phyloP scores from a whole-genome alignment of 1,140 invertebrate species.

The Brachionus calyciflorus region DNA sequence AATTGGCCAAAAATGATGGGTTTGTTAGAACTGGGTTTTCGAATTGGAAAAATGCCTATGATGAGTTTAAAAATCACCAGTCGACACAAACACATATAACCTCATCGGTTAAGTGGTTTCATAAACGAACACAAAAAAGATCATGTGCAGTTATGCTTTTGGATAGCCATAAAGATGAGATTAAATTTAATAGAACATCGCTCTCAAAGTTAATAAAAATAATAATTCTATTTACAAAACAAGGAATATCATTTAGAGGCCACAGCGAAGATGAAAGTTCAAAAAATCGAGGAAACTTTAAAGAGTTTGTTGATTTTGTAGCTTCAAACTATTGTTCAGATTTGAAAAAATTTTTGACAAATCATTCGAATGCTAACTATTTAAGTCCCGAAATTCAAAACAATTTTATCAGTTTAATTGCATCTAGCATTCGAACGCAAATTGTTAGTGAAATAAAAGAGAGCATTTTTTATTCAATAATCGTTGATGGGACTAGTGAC shows the following conservation, averaged over 20 bases:
- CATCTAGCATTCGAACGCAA: not conserved
- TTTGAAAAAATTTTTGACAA: not conserved
- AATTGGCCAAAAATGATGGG: too few species aligned
- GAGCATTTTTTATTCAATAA: constrained; percentile 6
- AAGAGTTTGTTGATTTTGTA: not conserved
- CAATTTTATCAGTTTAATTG: not conserved
- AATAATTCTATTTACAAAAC: not conserved
- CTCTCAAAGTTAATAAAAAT: not conserved
- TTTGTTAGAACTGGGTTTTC: not conserved
- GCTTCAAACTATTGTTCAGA: not conserved
- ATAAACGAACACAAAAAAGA: not conserved
- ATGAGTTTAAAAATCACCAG: not conserved
- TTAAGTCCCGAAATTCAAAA: constrained; percentile 15
- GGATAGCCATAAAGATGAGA: not conserved
- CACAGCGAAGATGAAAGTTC: not conserved
- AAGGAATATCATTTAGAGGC: constrained; percentile 9
- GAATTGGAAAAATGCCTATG: constrained; percentile 8
- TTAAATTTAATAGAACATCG: not conserved
- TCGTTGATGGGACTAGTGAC: not conserved
- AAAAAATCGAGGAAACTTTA: constrained; percentile 17
- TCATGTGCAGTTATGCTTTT: not conserved
- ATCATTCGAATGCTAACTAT: not conserved
- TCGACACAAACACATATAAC: not conserved
- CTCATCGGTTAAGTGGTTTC: not conserved
- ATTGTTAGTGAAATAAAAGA: not conserved